Evolutionary conservation across 2,113 vertebrate species (phyloP).

Genomic region (Acinonyx jubatus): DNA sequence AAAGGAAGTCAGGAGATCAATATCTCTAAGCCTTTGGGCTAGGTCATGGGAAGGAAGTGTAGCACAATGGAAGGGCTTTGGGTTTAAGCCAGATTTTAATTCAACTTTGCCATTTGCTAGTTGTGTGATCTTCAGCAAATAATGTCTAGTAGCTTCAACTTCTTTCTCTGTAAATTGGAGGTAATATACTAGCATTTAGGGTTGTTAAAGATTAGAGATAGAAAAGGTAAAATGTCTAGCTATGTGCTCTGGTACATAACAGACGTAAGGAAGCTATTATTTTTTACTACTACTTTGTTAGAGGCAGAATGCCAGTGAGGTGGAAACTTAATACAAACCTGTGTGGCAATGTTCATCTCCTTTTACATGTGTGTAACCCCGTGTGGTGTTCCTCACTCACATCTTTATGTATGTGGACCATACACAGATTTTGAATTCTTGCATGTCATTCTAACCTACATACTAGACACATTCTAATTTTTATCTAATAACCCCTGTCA

Average conservation of each 20-base stretch:
- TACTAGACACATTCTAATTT: not conserved
- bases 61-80: not conserved
- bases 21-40: not conserved
- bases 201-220: not conserved
- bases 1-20: not conserved
- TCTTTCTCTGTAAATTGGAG: not conserved
- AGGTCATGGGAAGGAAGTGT: not conserved
- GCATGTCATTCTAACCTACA: not conserved
- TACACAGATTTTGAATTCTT: not conserved
- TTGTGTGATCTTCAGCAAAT: constrained; percentile 9
- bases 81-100: not conserved
- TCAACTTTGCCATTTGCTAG: not conserved
- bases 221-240: not conserved
- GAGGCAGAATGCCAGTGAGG: not conserved
- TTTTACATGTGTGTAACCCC: not conserved
- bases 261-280: not conserved
- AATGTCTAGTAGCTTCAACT: not conserved
- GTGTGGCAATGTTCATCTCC: not conserved
- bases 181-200: not conserved
- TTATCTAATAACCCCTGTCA: not conserved
- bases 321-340: not conserved
- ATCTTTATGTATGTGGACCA: not conserved
- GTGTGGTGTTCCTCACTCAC: not conserved
- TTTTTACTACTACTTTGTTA: not conserved
- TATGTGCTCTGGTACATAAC: not conserved